These are phyloP conservation scores for Urocolius indicus DNA, from an alignment of 2,113 vertebrate genomes.

Conservation along the genomic window DNA sequence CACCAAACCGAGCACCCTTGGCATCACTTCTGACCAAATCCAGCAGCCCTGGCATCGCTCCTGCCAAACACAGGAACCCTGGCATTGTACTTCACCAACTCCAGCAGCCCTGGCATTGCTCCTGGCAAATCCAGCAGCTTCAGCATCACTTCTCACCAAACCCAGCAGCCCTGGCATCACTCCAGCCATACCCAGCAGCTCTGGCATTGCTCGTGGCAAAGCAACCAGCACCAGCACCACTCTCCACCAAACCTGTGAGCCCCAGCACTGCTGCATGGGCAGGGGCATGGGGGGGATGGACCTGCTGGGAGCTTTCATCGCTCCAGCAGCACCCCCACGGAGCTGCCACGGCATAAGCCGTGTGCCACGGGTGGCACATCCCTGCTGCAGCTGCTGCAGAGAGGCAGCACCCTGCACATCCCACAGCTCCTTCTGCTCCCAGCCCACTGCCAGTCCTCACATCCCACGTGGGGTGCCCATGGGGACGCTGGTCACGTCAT, in stretches of 20 bases:
- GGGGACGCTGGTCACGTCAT: accelerated
- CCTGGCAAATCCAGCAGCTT: not conserved
- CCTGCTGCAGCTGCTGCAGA: not conserved
- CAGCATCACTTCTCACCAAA: too few species aligned
- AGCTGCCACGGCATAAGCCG: accelerated
- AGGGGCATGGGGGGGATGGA: accelerated
- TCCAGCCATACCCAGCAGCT: not conserved
- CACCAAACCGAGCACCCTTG: not conserved
- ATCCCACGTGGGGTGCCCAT: accelerated
- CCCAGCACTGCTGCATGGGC: accelerated
- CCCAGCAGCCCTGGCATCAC: too few species aligned
- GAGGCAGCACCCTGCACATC: not conserved
- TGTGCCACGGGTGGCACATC: accelerated
- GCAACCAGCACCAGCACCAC: not conserved
- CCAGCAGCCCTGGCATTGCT: not conserved
- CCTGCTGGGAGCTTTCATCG: not conserved
- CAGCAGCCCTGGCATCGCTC: accelerated
- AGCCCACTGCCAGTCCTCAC: accelerated
- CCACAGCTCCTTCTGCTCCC: not conserved
- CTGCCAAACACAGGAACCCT: not conserved
- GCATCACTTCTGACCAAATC: not conserved
- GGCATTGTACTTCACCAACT: too few species aligned
- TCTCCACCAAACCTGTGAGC: not conserved
- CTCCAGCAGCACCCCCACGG: not conserved
- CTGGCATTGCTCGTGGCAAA: too few species aligned